Evolutionary conservation across 2,797 vertebrate species (phyloP).

Genomic region (Cyprinodon diabolis): DNA sequence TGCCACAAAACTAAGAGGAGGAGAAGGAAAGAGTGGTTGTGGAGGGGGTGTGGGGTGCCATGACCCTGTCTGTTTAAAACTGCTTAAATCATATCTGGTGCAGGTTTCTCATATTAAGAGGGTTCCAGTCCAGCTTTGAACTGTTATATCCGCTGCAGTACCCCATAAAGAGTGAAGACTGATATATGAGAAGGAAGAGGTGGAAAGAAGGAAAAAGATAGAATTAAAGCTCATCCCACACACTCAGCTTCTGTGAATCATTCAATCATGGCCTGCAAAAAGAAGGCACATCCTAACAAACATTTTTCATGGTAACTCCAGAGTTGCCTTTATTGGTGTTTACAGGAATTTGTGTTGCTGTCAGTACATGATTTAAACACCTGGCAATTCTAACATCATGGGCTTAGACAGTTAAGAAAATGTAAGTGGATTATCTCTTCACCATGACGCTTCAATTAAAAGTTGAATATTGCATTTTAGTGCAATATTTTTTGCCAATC

Average conservation of each 20-base stretch:
- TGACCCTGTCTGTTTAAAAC: conserved; percentile 11
- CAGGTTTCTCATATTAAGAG: conserved; percentile 67
- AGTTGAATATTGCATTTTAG: no score
- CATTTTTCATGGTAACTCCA: conserved; percentile 9
- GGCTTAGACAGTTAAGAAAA: not conserved
- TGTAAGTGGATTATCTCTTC: not conserved
- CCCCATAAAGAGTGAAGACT: conserved; percentile 76
- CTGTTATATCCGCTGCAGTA: conserved; percentile 68
- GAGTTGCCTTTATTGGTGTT: conserved; percentile 30
- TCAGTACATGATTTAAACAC: conserved; percentile 51
- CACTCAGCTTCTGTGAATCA: conserved; percentile 72
- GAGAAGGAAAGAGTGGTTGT: conserved; percentile 3
- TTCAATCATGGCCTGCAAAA: conserved; percentile 49
- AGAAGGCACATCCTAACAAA: conserved; percentile 32
- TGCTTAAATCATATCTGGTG: conserved; percentile 32
- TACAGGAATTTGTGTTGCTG: conserved; percentile 33
- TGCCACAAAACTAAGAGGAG: conserved; percentile 42
- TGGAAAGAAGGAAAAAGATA: conserved; percentile 73
- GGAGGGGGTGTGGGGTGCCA: conserved; percentile 13
- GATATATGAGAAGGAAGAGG: conserved; percentile 54
- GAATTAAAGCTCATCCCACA: conserved; percentile 70
- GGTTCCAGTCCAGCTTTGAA: conserved; percentile 61
- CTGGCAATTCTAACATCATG: not conserved
- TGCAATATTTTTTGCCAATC: no score
- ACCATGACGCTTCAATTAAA: no score